These are phyloP conservation scores for Panulirus ornatus DNA, from an alignment of 1,140 invertebrate genomes.

Conservation along the genomic window DNA sequence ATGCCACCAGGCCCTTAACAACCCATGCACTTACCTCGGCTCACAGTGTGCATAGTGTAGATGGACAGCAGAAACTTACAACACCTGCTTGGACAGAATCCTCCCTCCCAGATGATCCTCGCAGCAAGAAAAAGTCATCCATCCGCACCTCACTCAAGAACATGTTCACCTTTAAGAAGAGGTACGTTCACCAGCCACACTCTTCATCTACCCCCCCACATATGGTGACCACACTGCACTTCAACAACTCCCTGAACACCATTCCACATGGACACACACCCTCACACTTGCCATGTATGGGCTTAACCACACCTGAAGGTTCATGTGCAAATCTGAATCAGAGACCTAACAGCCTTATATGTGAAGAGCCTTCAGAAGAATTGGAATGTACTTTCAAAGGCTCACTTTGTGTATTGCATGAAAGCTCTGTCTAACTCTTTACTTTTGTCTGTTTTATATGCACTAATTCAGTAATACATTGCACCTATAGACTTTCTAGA, in stretches of 20 bases:
- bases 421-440: conserved; percentile 43
- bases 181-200: conserved; percentile 74
- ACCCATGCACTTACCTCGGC: conserved; percentile 22
- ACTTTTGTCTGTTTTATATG: neutral
- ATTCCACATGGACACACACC: neutral
- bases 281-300: neutral
- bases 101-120: conserved; percentile 46
- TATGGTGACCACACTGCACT: neutral
- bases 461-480: neutral
- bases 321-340: conserved; percentile 8
- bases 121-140: conserved; percentile 75
- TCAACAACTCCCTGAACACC: neutral
- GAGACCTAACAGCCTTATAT: neutral
- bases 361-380: neutral
- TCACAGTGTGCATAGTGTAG: conserved; percentile 28
- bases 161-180: conserved; percentile 77
- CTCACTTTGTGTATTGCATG: conserved; percentile 37
- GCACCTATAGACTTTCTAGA: neutral
- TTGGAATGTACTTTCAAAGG: conserved; percentile 1
- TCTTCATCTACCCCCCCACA: neutral
- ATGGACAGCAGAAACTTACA: neutral
- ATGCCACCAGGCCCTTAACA: conserved; percentile 6
- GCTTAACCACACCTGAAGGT: conserved; percentile 9
- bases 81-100: conserved; percentile 26
- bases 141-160: conserved; percentile 76